Evolutionary conservation across 1,140 invertebrate species (phyloP).

Genomic region (Drosophila sturtevanti): DNA sequence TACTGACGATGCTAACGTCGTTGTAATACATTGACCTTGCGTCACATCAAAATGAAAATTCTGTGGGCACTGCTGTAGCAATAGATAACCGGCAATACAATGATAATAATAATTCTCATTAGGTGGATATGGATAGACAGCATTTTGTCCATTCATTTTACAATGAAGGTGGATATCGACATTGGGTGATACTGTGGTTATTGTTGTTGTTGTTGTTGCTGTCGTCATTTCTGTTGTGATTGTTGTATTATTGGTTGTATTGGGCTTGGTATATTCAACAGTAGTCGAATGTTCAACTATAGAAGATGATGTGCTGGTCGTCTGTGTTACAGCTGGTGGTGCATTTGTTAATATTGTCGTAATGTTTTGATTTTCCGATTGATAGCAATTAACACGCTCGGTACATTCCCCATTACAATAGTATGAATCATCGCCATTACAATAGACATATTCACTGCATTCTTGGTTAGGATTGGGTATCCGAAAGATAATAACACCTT

Average conservation of each 20-base stretch:
- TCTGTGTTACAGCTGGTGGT: not conserved
- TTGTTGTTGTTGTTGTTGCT: not conserved
- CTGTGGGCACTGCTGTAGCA: conserved; percentile 66
- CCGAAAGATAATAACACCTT: conserved; percentile 54
- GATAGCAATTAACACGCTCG: conserved; percentile 46
- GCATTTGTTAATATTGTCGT: not conserved
- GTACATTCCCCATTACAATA: conserved; percentile 64
- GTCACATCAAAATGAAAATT: conserved; percentile 48
- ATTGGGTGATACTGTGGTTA: not conserved
- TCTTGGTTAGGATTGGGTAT: conserved; percentile 46
- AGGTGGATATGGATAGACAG: conserved; percentile 64
- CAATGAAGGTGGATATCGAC: conserved; percentile 41
- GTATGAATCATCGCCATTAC: conserved; percentile 67
- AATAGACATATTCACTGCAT: conserved; percentile 70
- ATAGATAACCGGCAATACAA: conserved; percentile 50
- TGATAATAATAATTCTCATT: conserved; percentile 69
- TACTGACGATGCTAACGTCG: too few species aligned
- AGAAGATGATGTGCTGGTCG: too few species aligned
- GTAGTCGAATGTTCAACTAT: too few species aligned
- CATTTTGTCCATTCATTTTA: conserved; percentile 30
- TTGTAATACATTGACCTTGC: conserved; percentile 43
- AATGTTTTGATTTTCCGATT: not conserved
- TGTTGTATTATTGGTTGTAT: too few species aligned
- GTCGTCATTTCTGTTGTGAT: not conserved
- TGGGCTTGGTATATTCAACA: too few species aligned